A percentile compares a stretch with the other conserved stretches of the same genome.
Conservation (phyloP, 2,113 vertebrate genomes). For the Neotragus moschatus region DNA sequence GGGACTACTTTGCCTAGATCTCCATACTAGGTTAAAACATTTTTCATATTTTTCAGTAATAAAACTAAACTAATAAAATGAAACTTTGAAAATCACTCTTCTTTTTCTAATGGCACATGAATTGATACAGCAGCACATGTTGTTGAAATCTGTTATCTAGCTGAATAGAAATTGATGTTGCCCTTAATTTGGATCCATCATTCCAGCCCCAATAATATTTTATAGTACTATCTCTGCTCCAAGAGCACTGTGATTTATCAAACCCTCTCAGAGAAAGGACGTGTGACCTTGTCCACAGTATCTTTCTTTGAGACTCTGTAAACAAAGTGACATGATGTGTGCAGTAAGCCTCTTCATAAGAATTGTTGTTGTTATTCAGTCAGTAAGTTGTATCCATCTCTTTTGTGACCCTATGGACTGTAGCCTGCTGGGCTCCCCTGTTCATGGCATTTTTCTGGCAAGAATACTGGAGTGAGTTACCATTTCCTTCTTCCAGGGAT, state of each 20-base stretch:
- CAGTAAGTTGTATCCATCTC: neutral
- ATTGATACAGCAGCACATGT: neutral
- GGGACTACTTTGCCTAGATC: neutral
- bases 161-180: constrained; percentile 1
- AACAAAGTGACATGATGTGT: neutral
- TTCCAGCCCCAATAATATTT: neutral
- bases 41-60: neutral
- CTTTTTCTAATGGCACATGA: neutral
- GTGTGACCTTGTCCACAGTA: neutral
- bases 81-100: constrained; percentile 13
- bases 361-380: neutral
- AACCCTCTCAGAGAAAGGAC: neutral
- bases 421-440: neutral
- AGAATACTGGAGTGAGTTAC: neutral
- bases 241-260: neutral
- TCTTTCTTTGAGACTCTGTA: neutral
- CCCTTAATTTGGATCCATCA: constrained; percentile 42
- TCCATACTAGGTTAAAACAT: neutral
- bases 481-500: neutral
- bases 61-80: neutral
- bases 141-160: constrained; percentile 7
- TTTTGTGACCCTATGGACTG: neutral
- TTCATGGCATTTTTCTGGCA: neutral
- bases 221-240: neutral
- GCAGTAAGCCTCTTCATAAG: neutral